Evolutionary conservation across 1,140 invertebrate species (phyloP), one percentile per base, ranked within the genome.

Genomic region (Lucilia cuprina): DNA sequence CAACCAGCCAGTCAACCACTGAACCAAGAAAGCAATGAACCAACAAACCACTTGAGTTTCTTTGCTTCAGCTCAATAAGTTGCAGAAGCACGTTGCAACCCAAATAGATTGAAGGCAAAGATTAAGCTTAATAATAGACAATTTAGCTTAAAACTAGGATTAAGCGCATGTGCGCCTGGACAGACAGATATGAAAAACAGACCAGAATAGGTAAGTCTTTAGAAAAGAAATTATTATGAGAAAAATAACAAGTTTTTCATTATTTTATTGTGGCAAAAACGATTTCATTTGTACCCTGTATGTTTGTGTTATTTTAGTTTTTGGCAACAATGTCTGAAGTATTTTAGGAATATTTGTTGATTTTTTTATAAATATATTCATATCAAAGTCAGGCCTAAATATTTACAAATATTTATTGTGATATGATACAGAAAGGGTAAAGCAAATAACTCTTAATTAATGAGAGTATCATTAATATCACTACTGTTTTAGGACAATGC

Each of bases 21-120:
- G 41, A 21, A 30, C 7, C 75, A 78, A 34, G 14, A 35, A 78
- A n/a, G 70, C 70, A 78, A 9, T 41, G 17, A 34, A 30, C 74
- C 25, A 25, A 74, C 74, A 41, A 41, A 78, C 12, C 55, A 60
- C 14, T 60, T 78, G 75, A n/a, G 19, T 50, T 49, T 80, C 47
- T 19, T 49, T n/a, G 41, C 14, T 19, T 47, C 7, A 49, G 41
- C 77, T 49, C 77, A 49, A 50, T 50, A 21, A 30, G 65, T 70
- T 70, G 65, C 65, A 70, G 65, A 70, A 70, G 41, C 77, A 80
- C 65, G 41, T 80, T 49, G 77, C 77, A 80, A 80, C 77, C 77
- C 77, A 80, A 49, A 80, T 80, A 80, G 77, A 80, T 80, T 80
- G 77, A 80, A 80, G 77, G n/a, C 41, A 80, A 49, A 80, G 77